phyloP scores from a whole-genome alignment of 2,113 vertebrate species.

The Eptesicus fuscus region DNA sequence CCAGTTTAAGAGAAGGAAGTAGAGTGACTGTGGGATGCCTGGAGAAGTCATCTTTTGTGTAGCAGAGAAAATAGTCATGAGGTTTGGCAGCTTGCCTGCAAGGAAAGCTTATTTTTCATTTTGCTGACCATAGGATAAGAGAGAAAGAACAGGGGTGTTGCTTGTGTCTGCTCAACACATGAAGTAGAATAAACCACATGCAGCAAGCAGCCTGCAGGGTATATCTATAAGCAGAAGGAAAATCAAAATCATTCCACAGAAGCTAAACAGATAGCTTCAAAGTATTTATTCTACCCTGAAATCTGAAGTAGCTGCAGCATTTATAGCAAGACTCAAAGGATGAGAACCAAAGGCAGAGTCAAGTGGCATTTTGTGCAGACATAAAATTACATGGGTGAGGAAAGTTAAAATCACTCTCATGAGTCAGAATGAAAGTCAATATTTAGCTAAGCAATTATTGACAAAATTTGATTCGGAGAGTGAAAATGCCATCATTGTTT shows the following conservation, averaged over 20 bases:
- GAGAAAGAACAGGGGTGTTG: no score
- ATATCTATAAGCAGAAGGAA: not conserved
- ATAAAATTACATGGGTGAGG: conserved; percentile 37
- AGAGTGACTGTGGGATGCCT: not conserved
- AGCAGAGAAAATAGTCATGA: not conserved
- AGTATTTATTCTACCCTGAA: not conserved
- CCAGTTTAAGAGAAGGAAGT: not conserved
- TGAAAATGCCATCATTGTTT: not conserved
- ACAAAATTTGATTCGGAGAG: conserved; percentile 5
- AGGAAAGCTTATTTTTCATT: not conserved
- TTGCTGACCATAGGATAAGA: not conserved
- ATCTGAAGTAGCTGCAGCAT: not conserved
- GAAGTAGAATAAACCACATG: not conserved
- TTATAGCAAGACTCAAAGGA: not conserved
- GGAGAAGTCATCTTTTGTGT: not conserved
- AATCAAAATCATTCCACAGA: not conserved
- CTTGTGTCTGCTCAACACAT: not conserved
- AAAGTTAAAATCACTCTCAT: conserved; percentile 29
- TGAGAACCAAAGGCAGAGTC: not conserved
- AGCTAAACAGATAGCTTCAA: not conserved
- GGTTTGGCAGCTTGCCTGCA: not conserved
- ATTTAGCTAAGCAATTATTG: conserved; percentile 35
- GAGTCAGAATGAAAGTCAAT: conserved; percentile 14
- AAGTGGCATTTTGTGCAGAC: not conserved
- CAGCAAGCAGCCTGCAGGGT: not conserved